A percentile compares a stretch with the other conserved stretches of the same genome.
These are phyloP conservation scores for Melanophora roralis DNA, from an alignment of 2,888 invertebrate species.

Conservation along the genomic window DNA sequence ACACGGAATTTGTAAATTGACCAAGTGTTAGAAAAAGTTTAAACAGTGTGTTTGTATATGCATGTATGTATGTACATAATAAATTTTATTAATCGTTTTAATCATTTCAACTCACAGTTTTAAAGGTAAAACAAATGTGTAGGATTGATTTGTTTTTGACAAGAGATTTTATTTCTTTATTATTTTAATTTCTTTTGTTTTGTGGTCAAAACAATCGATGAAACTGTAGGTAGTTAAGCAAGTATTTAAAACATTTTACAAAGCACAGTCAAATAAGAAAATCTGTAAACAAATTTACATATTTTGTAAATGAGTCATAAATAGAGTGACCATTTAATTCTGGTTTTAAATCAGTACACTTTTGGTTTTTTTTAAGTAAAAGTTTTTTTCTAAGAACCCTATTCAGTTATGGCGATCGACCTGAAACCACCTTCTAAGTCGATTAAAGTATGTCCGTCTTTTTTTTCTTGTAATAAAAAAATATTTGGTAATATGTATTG, in stretches of 20 bases:
- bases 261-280: background rate
- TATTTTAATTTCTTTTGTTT: constrained; percentile 28
- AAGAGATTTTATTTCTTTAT: constrained; percentile 14
- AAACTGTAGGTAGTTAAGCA: constrained; percentile 37
- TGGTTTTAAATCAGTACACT: no score
- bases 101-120: background rate
- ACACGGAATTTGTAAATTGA: constrained; percentile 42
- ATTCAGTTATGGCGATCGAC: no score
- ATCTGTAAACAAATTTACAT: background rate
- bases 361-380: no score
- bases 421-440: no score
- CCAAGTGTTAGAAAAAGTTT: constrained; percentile 31
- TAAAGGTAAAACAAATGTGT: background rate
- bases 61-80: background rate
- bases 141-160: constrained; percentile 7
- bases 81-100: constrained; percentile 3
- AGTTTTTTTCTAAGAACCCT: no score
- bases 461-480: no score
- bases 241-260: background rate
- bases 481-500: no score
- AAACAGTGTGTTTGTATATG: background rate
- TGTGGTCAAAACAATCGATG: constrained; percentile 22
- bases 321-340: no score
- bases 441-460: no score
- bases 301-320: no score